A percentile compares a stretch with the other conserved stretches of the same genome.
Evolutionary conservation across 2,888 invertebrate species (phyloP).

Genomic region (Caenorhabditis angaria): DNA sequence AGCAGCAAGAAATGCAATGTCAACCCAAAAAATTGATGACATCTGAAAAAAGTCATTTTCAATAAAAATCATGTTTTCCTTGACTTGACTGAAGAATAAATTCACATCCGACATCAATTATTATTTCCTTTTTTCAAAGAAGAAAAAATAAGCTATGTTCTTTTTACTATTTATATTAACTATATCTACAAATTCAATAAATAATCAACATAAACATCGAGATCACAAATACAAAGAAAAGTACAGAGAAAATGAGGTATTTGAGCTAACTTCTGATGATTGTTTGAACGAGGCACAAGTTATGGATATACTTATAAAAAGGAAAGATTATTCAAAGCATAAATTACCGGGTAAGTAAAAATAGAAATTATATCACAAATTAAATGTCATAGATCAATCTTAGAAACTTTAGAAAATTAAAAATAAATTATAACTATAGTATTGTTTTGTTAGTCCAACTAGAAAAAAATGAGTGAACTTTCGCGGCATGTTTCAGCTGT

Average conservation of each 20-base stretch:
- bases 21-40: conserved; percentile 27
- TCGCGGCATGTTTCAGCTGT: too few relatives aligned
- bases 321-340: conserved; percentile 45
- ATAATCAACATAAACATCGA: background rate
- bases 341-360: conserved; percentile 44
- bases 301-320: conserved; percentile 28
- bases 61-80: too few relatives aligned
- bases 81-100: background rate
- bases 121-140: background rate
- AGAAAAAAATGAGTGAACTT: too few relatives aligned
- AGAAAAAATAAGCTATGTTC: background rate
- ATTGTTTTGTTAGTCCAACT: too few relatives aligned
- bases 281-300: conserved; percentile 49
- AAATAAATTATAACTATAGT: too few relatives aligned
- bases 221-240: background rate
- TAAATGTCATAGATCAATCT: too few relatives aligned
- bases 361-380: conserved; percentile 3
- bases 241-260: background rate
- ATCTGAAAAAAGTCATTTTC: conserved; percentile 6
- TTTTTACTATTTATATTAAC: background rate
- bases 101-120: background rate
- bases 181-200: background rate
- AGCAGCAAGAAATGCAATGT: conserved; percentile 20
- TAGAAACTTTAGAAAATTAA: too few relatives aligned
- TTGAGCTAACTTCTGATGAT: conserved; percentile 18